A percentile compares a stretch with the other conserved stretches of the same genome.
These are phyloP conservation scores for Buceros bicornis DNA, from an alignment of 2,797 vertebrate genomes.

Conservation along the genomic window DNA sequence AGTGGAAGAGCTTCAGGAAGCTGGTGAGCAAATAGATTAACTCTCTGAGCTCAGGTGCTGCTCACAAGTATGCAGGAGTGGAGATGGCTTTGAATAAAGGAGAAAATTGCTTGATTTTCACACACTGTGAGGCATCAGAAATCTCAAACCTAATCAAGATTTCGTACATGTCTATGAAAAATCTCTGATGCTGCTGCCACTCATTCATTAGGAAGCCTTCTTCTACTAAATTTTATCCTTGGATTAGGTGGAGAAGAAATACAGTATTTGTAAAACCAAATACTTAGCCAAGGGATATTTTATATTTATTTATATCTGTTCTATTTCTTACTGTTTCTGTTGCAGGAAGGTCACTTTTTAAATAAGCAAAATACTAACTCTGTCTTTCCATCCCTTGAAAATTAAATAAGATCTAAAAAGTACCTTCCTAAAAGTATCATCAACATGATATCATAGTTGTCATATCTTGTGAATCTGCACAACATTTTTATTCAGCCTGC, in stretches of 20 bases:
- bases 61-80: not conserved
- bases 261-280: not conserved
- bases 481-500: not conserved
- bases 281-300: not conserved
- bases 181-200: not conserved
- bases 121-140: not conserved
- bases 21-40: not conserved
- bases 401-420: not conserved
- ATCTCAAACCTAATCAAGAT: not conserved
- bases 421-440: not conserved
- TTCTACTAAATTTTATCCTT: not conserved
- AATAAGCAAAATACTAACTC: not conserved
- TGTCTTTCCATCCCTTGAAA: not conserved
- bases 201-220: not conserved
- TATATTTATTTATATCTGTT: not conserved
- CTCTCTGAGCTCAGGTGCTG: not conserved
- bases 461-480: not conserved
- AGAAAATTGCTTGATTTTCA: not conserved
- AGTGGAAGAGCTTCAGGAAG: not conserved
- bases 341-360: not conserved
- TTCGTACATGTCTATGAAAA: not conserved
- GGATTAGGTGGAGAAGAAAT: not conserved
- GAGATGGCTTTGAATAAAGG: not conserved
- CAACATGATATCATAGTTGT: not conserved
- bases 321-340: not conserved